These are phyloP conservation scores for Peucedramus taeniatus DNA, from an alignment of 2,113 vertebrate genomes.

Conservation along the genomic window DNA sequence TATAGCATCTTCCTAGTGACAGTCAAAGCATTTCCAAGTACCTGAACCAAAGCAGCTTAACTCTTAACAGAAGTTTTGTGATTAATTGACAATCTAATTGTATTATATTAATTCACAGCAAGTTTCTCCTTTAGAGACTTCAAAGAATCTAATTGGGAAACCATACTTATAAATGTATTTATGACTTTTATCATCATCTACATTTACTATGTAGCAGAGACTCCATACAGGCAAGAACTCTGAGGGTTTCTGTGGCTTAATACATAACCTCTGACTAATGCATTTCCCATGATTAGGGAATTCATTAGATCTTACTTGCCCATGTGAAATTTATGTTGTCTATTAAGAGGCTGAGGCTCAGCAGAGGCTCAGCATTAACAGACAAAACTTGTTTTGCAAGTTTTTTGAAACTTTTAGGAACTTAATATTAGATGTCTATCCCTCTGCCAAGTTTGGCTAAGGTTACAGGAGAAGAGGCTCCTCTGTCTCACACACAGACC, in stretches of 20 bases:
- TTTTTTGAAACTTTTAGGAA: not conserved
- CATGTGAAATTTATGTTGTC: not conserved
- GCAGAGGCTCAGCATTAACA: not conserved
- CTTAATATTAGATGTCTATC: not conserved
- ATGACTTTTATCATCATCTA: not conserved
- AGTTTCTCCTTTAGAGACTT: not conserved
- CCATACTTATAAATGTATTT: not conserved
- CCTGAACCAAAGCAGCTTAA: not conserved
- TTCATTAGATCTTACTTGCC: not conserved
- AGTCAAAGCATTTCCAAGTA: not conserved
- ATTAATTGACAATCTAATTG: not conserved
- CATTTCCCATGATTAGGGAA: conserved; percentile 11
- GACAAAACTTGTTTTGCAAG: not conserved
- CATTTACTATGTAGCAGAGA: not conserved
- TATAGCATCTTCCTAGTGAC: not conserved
- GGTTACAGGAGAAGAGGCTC: not conserved
- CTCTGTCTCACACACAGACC: not conserved
- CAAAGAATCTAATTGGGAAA: not conserved
- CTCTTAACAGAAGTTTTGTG: not conserved
- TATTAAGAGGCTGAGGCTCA: not conserved
- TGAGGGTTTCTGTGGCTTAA: not conserved
- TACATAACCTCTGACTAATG: not conserved
- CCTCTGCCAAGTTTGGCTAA: not conserved
- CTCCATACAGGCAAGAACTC: not conserved
- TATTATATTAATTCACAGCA: not conserved